Percentiles rank a stretch among this genome's conserved stretches.
phyloP scores from a whole-genome alignment of 2,888 invertebrate genomes.

The Cylloceria caligata region DNA sequence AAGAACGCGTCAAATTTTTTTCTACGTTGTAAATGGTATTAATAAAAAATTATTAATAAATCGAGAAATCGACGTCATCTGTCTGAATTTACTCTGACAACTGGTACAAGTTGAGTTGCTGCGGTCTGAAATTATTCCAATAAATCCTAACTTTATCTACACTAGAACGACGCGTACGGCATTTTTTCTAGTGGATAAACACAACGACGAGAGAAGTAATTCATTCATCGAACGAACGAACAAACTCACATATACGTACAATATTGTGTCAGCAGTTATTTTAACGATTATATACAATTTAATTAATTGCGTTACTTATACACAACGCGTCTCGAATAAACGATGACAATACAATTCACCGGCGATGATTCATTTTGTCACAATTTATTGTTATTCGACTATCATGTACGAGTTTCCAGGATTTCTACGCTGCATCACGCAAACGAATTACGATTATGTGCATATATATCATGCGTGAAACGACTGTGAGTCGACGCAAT shows the following conservation, averaged over 20 bases:
- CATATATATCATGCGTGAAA: conserved; percentile 13
- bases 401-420: conserved; percentile 18
- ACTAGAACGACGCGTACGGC: too few relatives aligned
- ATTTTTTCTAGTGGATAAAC: too few relatives aligned
- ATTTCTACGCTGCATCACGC: conserved; percentile 36
- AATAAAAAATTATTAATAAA: neutral
- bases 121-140: neutral
- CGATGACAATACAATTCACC: neutral
- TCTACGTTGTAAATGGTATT: too few relatives aligned
- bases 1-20: too few relatives aligned
- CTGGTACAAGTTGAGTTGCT: conserved; percentile 38
- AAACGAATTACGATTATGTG: conserved; percentile 48
- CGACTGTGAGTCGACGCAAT: conserved; percentile 25
- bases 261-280: neutral
- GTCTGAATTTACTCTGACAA: conserved; percentile 28
- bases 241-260: conserved; percentile 9
- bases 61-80: neutral
- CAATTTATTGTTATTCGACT: conserved; percentile 16
- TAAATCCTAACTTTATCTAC: conserved; percentile 20
- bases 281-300: neutral
- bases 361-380: conserved; percentile 11
- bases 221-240: conserved; percentile 45
- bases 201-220: neutral
- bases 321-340: conserved; percentile 1
- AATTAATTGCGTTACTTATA: neutral